These are phyloP conservation scores for Embidobia sp. DNA, from an alignment of 2,888 invertebrate species.

Conservation along the genomic window DNA sequence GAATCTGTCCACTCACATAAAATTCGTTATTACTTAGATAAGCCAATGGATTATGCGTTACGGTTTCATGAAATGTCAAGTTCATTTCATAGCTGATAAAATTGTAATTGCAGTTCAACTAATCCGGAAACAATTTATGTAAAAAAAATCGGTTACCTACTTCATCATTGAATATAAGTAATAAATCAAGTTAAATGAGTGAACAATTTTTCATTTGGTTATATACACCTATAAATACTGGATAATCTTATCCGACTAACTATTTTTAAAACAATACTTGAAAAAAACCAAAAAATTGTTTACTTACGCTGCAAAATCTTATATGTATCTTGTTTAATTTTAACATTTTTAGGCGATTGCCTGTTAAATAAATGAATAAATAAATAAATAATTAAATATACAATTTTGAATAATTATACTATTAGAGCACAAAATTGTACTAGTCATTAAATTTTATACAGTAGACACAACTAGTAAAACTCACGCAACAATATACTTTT, in stretches of 20 bases:
- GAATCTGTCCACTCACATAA: constrained; percentile 10
- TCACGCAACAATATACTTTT: too few relatives aligned
- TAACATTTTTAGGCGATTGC: too few relatives aligned
- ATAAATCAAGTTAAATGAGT: not conserved
- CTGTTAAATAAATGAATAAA: too few relatives aligned
- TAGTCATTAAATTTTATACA: too few relatives aligned
- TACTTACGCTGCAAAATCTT: too few relatives aligned
- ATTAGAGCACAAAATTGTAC: too few relatives aligned
- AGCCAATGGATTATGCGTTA: not conserved
- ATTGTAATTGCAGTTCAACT: not conserved
- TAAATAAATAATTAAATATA: too few relatives aligned
- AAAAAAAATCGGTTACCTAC: not conserved
- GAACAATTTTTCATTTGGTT: not conserved
- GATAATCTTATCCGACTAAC: not conserved
- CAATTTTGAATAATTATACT: too few relatives aligned
- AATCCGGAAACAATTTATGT: not conserved
- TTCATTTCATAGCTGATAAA: constrained; percentile 1
- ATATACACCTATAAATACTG: not conserved
- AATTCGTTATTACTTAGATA: constrained; percentile 12
- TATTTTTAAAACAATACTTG: not conserved
- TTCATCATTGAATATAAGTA: not conserved
- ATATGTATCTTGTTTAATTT: too few relatives aligned
- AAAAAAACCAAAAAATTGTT: too few relatives aligned
- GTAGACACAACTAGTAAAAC: too few relatives aligned
- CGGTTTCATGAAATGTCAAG: constrained; percentile 5